These are phyloP conservation scores for Agonum fuliginosum DNA, from an alignment of 2,888 invertebrate species.

Conservation along the genomic window DNA sequence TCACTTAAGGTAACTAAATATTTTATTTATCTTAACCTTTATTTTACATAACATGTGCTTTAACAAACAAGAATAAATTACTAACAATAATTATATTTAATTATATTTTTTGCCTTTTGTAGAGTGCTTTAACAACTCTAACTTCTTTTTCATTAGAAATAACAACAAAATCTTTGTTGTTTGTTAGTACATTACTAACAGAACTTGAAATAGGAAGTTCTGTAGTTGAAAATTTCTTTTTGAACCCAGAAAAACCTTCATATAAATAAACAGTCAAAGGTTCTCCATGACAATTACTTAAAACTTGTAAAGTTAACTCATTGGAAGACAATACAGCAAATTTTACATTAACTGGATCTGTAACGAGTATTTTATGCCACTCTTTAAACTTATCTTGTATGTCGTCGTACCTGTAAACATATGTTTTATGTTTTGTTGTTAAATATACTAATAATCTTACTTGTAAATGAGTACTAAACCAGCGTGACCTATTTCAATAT, in stretches of 20 bases:
- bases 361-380: conserved; percentile 70
- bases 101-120: conserved; percentile 65
- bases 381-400: conserved; percentile 66
- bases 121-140: conserved; percentile 67
- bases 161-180: conserved; percentile 67
- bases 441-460: conserved; percentile 25
- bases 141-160: conserved; percentile 65
- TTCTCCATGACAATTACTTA: conserved; percentile 69
- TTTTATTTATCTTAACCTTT: conserved; percentile 45
- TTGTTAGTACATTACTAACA: conserved; percentile 63
- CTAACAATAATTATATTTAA: conserved; percentile 38
- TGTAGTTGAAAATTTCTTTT: conserved; percentile 64
- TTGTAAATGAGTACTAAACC: conserved; percentile 39
- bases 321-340: conserved; percentile 71
- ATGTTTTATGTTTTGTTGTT: background rate
- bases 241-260: conserved; percentile 72
- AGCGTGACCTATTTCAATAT: background rate
- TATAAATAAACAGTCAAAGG: conserved; percentile 72
- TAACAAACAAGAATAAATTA: conserved; percentile 30
- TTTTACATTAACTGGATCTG: conserved; percentile 68
- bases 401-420: conserved; percentile 66
- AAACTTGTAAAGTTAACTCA: conserved; percentile 72
- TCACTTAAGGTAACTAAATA: conserved; percentile 28
- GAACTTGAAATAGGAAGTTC: conserved; percentile 60
- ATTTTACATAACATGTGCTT: conserved; percentile 39